A percentile compares a stretch with the other conserved stretches of the same genome.
Conservation (phyloP, 2,113 vertebrate species). For the rat (Rattus norvegicus) region GRCr8 NC_086031.1:102882001-102882500, state of each 20-base stretch:
- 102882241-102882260: slow-evolving; percentile 95
- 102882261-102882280: slow-evolving; percentile 99
- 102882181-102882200: slow-evolving; percentile 95
- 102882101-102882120: slow-evolving; percentile 85
- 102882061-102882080: slow-evolving; percentile 81
- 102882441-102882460: slow-evolving; percentile 99
- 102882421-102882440: slow-evolving; percentile 98
- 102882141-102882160: slow-evolving; percentile 88
- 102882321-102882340: slow-evolving; percentile 97
- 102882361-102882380: slow-evolving; percentile 96
- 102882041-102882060: slow-evolving; percentile 76
- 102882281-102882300: slow-evolving; percentile 99
- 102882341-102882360: slow-evolving; percentile 97
- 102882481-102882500: slow-evolving; percentile 98
- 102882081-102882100: slow-evolving; percentile 82
- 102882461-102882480: slow-evolving; percentile 99
- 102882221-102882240: slow-evolving; percentile 99
- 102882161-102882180: slow-evolving; percentile 89
- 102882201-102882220: slow-evolving; percentile 99
- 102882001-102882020: slow-evolving; percentile 75
- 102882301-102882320: slow-evolving; percentile 97
- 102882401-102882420: slow-evolving; percentile 98
- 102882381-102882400: slow-evolving; percentile 99
- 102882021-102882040: slow-evolving; percentile 72
- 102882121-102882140: slow-evolving; percentile 87